A percentile compares a stretch with the other conserved stretches of the same genome.
Evolutionary conservation across 2,888 invertebrate species (phyloP).

Genomic region (Sinhomidia bicolor): DNA sequence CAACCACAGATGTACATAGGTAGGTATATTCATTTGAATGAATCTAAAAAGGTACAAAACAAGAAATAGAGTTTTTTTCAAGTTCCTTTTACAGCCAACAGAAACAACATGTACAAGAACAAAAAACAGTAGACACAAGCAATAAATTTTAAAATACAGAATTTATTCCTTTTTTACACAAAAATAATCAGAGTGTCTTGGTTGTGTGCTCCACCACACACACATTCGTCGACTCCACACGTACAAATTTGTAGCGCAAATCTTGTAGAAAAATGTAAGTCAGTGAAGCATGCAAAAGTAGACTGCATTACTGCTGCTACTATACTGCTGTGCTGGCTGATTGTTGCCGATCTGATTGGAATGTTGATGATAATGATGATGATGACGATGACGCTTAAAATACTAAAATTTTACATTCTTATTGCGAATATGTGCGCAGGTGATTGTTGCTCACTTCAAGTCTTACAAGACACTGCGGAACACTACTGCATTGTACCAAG

Average conservation of each 20-base stretch:
- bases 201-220: not conserved
- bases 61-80: slow-evolving; percentile 1
- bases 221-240: not conserved
- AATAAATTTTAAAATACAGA: not conserved
- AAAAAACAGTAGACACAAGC: not conserved
- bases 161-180: not conserved
- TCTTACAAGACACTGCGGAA: slow-evolving; percentile 18
- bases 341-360: slow-evolving; percentile 40
- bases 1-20: too few relatives aligned
- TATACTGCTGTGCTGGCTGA: not conserved
- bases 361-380: not conserved
- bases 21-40: too few relatives aligned
- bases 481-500: not conserved
- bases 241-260: slow-evolving; percentile 40
- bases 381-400: slow-evolving; percentile 29
- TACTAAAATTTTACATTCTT: not conserved
- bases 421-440: not conserved
- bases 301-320: too few relatives aligned
- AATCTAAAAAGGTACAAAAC: not conserved
- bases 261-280: slow-evolving; percentile 51
- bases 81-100: slow-evolving; percentile 5
- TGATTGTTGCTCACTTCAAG: slow-evolving; percentile 46
- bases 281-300: slow-evolving; percentile 54
- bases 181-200: not conserved
- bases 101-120: not conserved